Base-by-base conservation (phyloP, 2,113 vertebrate genomes). In the Pipa parva region DNA sequence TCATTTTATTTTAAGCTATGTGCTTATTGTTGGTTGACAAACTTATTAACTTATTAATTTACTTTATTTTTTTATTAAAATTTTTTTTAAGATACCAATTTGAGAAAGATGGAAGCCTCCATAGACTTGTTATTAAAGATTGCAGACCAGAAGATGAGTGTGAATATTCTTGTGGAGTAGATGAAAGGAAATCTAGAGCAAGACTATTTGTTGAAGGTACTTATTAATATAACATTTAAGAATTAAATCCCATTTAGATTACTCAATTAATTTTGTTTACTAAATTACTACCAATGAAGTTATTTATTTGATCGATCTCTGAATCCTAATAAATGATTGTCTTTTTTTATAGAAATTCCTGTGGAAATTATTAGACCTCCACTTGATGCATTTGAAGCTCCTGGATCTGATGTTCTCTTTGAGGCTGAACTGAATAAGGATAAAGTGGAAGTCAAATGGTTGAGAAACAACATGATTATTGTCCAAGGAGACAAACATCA, bases 401-500 rank as follows among this genome's bases (percentile, higher is more conserved):
- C 97, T 3, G 93, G 90, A 62, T 77, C 91, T 21, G 95, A 99
- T 74, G 80, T 97, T 1, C 85, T 97, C 71, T 98, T 97, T 63
- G 91, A 88, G 63, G 94, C 88, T 21, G 95, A 99, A 72, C 82
- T 99, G 56, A 99, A 99, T 83, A 99, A 99, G 81, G 97, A 99
- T 74, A 88, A 92, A 36, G 97, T 99, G 73, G 94, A 98, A 52
- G 93, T 98, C 42, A 96, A 93, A 63, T 99, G 97, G 97, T 78
- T 97, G 76, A 93, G 95, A 78, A 98, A 98, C 80, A 98, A 98
- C 73, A 99, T 99, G 93, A 87, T 97, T 71, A 89, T 99, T 0
- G 83, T 97, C 73, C 95, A 97, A 73, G 94, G 97, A 77, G 97
- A 99, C 81, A 99, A 99, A 74, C 93, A 98, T 79, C 95, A 97